phyloP scores from a whole-genome alignment of 2,888 invertebrate genomes.

The Caenorhabditis panamensis region DNA sequence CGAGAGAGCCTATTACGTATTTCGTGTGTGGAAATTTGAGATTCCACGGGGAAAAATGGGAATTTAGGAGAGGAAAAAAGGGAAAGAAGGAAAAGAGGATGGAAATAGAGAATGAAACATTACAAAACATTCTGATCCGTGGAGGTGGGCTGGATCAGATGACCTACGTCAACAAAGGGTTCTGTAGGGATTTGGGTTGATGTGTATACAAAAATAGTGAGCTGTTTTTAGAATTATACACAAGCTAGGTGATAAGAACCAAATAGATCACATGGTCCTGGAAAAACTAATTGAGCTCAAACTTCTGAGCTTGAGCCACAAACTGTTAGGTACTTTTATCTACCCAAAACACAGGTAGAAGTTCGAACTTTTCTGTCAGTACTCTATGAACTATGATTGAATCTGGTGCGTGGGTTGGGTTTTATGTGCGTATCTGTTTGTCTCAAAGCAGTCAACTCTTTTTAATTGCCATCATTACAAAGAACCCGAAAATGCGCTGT shows the following conservation, averaged over 20 bases:
- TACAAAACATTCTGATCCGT: slow-evolving; percentile 24
- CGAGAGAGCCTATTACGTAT: slow-evolving; percentile 47
- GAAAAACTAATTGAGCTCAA: no score
- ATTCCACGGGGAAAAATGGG: slow-evolving; percentile 7
- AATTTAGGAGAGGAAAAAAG: neutral
- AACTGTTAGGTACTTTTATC: no score
- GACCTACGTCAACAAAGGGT: no score
- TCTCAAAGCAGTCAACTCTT: neutral
- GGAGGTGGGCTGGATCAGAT: no score
- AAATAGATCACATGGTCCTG: no score
- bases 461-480: slow-evolving; percentile 38
- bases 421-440: neutral
- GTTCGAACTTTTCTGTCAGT: no score
- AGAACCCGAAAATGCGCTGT: neutral
- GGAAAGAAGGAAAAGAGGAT: slow-evolving; percentile 21
- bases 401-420: neutral
- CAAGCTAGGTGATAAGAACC: no score
- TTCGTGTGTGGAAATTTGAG: slow-evolving; percentile 51
- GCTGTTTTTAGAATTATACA: no score
- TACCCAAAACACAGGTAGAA: no score
- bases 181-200: neutral
- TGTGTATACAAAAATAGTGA: neutral
- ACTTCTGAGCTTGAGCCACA: no score
- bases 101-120: slow-evolving; percentile 28
- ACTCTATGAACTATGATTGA: slow-evolving; percentile 8